Evolutionary conservation across 1,140 invertebrate genomes (phyloP).

Genomic region (Brachionus asplanchnoidis): DNA sequence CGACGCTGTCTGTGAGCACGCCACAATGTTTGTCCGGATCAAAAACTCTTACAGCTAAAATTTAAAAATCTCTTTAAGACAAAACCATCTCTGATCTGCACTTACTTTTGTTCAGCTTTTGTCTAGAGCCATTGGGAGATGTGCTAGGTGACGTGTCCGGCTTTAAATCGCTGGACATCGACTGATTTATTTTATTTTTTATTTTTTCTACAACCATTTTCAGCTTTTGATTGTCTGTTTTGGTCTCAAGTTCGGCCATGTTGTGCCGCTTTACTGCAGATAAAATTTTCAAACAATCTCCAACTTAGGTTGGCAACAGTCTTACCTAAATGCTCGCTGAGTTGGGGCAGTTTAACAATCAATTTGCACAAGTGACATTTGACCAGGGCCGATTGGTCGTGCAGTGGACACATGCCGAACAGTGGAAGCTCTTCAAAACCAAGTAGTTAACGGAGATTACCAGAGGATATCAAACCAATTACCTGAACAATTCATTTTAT

Average conservation of each 20-base stretch:
- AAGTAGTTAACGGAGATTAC: not conserved
- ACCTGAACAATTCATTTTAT: constrained; percentile 40
- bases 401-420: constrained; percentile 25
- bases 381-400: constrained; percentile 20
- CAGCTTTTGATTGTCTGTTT: not conserved
- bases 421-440: constrained; percentile 6
- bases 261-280: not conserved
- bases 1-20: constrained; percentile 65
- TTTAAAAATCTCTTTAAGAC: constrained; percentile 42
- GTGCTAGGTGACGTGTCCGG: not conserved
- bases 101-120: not conserved
- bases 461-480: not conserved
- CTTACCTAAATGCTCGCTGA: constrained; percentile 29
- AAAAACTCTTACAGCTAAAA: constrained; percentile 63
- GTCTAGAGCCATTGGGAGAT: not conserved
- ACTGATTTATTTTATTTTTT: constrained; percentile 17
- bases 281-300: not conserved
- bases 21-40: constrained; percentile 76
- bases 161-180: not conserved
- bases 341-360: constrained; percentile 9
- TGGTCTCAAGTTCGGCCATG: not conserved
- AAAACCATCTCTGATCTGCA: no score
- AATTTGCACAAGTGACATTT: constrained; percentile 31
- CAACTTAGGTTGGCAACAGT: not conserved
- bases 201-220: constrained; percentile 25